Base-by-base conservation (phyloP, 2,113 vertebrate species). In the Anthoscopus minutus region DNA sequence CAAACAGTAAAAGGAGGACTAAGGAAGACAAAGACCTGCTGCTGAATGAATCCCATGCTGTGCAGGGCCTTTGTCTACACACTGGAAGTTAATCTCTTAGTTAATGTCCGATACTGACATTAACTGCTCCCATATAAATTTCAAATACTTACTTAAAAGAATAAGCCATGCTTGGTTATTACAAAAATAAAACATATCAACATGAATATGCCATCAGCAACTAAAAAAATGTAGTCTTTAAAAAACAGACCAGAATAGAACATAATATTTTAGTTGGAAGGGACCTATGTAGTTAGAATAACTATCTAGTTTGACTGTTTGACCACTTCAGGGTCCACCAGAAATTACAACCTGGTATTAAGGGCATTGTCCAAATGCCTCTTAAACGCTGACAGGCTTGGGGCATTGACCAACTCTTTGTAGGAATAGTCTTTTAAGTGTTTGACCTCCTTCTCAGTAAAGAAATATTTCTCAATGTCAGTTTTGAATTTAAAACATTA, bases 171-270 rank as follows among this genome's bases (percentile, higher is more conserved):
- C 0, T 47, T 70, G 17, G 2, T 31, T 9, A 40, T n/a, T 44
- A 2, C 4, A n/a, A 58, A 65, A 40, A 27, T 44, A 58, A 24
- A 35, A 24, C 1, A 0, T 3, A 33, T 10, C 22, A 38, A 10
- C 10, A 47, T 16, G 35, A 72, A 81, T 42, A 20, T 51, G 84
- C 27, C 15, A 24, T 30, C 31, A 80, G 4, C 12, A 78, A 64
- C 11, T 40, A 19, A 77, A 80, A n/a, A 62, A 74, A 33, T 10
- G 21, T 51, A 16, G 16, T 57, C 3, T 20, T 67, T 53, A 33
- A 47, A 86, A 47, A 76, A 15, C 7, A 27, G 10, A 31, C 17
- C 2, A 13, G 22, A 66, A 50, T 7, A 48, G 15, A 37, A 20
- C 10, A 24, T 20, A 51, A 23, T 17, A 30, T 45, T 73, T 82